A percentile compares a stretch with the other conserved stretches of the same genome.
Conservation (phyloP, 2,888 invertebrate genomes). For the Parnassius smintheus region DNA sequence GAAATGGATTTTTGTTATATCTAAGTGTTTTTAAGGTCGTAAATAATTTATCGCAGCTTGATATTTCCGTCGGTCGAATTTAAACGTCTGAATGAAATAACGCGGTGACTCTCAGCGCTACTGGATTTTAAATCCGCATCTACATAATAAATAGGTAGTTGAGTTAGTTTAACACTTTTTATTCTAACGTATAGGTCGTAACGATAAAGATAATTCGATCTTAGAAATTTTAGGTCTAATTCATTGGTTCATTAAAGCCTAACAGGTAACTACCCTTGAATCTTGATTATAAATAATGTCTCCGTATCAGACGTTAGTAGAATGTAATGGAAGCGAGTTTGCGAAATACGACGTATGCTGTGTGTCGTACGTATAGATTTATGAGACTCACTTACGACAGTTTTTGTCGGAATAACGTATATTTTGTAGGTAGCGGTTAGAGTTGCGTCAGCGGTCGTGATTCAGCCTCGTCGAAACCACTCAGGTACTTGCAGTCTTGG, state of each 20-base stretch:
- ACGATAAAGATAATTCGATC: slow-evolving; percentile 31
- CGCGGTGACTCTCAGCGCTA: slow-evolving; percentile 63
- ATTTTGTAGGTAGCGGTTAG: slow-evolving; percentile 45
- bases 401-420: slow-evolving; percentile 43
- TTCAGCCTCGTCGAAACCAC: slow-evolving; percentile 59
- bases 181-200: slow-evolving; percentile 29
- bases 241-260: slow-evolving; percentile 28
- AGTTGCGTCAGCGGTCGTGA: slow-evolving; percentile 62
- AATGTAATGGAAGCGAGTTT: slow-evolving; percentile 5
- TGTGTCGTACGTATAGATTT: slow-evolving; percentile 21
- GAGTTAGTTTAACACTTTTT: slow-evolving; percentile 46
- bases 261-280: slow-evolving; percentile 5
- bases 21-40: slow-evolving; percentile 77
- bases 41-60: slow-evolving; percentile 78
- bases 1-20: slow-evolving; percentile 77
- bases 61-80: slow-evolving; percentile 76
- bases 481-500: slow-evolving; percentile 39
- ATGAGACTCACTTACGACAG: slow-evolving; percentile 33
- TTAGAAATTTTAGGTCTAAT: slow-evolving; percentile 27
- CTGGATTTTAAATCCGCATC: slow-evolving; percentile 67
- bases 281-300: background rate
- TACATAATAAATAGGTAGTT: slow-evolving; percentile 40
- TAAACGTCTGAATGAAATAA: slow-evolving; percentile 66
- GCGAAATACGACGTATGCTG: slow-evolving; percentile 9
- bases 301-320: slow-evolving; percentile 4